Evolutionary conservation across 2,888 invertebrate species (phyloP).

Genomic region (Hololepta plana): DNA sequence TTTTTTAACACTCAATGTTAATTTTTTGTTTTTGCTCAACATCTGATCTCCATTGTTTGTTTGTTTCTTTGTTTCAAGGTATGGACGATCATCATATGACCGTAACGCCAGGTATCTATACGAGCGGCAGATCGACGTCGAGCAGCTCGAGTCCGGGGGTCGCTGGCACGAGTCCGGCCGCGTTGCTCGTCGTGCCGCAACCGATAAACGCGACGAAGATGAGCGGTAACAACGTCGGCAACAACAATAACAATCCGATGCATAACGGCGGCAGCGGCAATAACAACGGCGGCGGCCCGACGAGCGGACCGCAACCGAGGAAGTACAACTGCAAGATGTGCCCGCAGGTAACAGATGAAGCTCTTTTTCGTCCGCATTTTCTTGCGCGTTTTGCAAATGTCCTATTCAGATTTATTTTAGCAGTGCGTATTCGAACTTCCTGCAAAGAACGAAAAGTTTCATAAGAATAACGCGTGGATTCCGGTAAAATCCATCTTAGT

Average conservation of each 20-base stretch:
- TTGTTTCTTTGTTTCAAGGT: conserved; percentile 13
- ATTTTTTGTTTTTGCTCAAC: no score
- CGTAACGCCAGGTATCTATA: conserved; percentile 26
- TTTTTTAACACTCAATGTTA: no score
- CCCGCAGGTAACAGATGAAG: conserved; percentile 61
- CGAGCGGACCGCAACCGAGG: conserved; percentile 29
- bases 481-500: no score
- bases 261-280: conserved; percentile 19
- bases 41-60: no score
- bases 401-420: no score
- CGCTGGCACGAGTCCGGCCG: conserved; percentile 36
- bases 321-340: conserved; percentile 97
- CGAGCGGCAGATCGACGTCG: conserved; percentile 32
- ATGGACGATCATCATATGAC: conserved; percentile 24
- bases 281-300: not conserved
- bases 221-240: conserved; percentile 17
- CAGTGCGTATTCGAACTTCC: no score
- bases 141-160: conserved; percentile 29
- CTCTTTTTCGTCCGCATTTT: no score
- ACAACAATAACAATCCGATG: conserved; percentile 19
- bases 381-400: no score
- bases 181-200: conserved; percentile 77
- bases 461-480: no score
- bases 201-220: conserved; percentile 57
- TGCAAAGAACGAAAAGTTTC: no score